Base-by-base conservation (phyloP, 2,888 invertebrate genomes). In the Xanthorhoe designata region DNA sequence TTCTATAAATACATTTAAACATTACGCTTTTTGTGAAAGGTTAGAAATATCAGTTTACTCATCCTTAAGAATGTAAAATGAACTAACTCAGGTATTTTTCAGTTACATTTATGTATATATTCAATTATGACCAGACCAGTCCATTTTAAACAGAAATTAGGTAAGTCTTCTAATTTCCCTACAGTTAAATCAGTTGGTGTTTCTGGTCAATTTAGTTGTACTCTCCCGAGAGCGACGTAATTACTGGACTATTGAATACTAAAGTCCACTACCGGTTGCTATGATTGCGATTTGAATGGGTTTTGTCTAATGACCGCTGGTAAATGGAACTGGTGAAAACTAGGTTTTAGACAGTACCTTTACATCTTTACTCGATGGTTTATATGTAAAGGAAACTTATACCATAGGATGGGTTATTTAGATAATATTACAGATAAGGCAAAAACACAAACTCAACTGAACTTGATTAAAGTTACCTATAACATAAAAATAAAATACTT, bases 181-280 rank as follows among this genome's bases (percentile, higher is more conserved):
- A 32, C 10, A 64, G 35, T 64, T 50, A 47, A 58, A 64, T 64
- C 53, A 9, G 63, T 19, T 63, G 45, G 51, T 52, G 53, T 64
- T 64, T 53, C 58, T 58, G 53, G 57, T 57, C 58, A 64, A 64
- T 62, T 62, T 56, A 53, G 52, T 49, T 58, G 45, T 58, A 17
- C 45, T 58, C 57, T 18, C 52, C 1, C 2, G 57, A 53, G 63
- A 19, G 47, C n/a, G 15, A 19, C 47, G 15, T 64, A 64, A 63
- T 63, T 63, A 52, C 57, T 57, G 4, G 15, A 45, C 63, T 38
- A 47, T 64, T 58, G 63, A 64, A 64, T 64, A 58, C 57, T 45
- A 29, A 62, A 52, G 47, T 47, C 45, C 15, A 45, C 47, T 13
- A 42, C 13, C 10, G 38, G 38, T 42, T 42, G 38, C 38, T 13